Base-by-base conservation (phyloP, 2,113 vertebrate genomes). In the Poicephalus meyeri region DNA sequence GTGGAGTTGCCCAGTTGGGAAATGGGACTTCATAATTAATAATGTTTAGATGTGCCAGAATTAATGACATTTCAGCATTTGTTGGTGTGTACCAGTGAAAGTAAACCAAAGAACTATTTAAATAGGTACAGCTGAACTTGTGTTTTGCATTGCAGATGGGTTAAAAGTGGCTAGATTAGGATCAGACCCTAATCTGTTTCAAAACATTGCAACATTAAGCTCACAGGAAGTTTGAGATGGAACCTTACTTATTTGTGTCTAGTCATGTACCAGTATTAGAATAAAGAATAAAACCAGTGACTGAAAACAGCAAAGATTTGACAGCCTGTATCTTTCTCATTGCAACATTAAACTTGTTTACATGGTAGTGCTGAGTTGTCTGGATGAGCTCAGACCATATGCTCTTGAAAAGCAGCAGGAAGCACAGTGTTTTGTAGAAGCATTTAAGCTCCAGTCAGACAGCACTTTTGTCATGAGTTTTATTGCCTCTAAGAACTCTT, bases 101-200 rank as follows among this genome's bases (percentile, higher is more conserved):
- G 89, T 77, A 97, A 98, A 98, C 97, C 95, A 97, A 91, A 93
- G 78, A 94, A 44, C 23, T 61, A 65, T 64, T 94, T 66, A 83
- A 88, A 61, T 47, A 90, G 60, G 68, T 87, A 95, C 78, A 81
- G 73, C 82, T 95, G 92, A 95, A 88, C 33, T 81, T 50, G 24
- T 72, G 55, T 56, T 82, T 91, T 97, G 93, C 77, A 42, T 61
- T 86, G 82, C 64, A 86, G 35, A 90, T 46, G 33, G n/a, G 86
- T 50, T 95, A 81, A 42, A 82, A 79, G 60, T 63, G 81, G 33
- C n/a, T 90, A 7, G 56, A 17, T 95, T 49, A 53, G 66, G 35
- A 53, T 74, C 79, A 86, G 68, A 71, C 79, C 78, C 73, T 82
- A 56, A 82, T 71, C 56, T 87, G 33, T 52, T 92, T 77, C 20